Base-by-base conservation (phyloP, 2,113 vertebrate species). In the Aldabrachelys gigantea region DNA sequence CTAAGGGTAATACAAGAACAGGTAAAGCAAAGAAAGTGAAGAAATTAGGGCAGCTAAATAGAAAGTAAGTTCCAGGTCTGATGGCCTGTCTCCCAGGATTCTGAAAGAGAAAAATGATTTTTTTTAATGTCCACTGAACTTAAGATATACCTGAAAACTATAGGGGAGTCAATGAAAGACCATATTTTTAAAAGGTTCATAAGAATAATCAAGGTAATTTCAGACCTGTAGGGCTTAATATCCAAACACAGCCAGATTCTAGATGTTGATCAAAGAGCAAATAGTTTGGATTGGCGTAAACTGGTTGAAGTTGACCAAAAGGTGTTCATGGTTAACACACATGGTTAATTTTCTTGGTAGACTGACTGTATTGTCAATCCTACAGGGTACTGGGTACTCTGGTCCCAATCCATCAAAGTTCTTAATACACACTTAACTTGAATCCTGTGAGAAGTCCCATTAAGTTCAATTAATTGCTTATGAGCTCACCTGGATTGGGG, bases 21-120 rank as follows among this genome's bases (percentile, higher is more conserved):
- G 83, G 79, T 94, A 94, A 91, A 54, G 65, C 35, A 94, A 92
- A 82, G 47, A 88, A 86, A 76, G 84, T 82, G 41, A 89, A 41
- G 85, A 94, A 97, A 94, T 92, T 89, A 95, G 96, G 93, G 21
- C 95, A 96, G 50, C 81, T 92, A 44, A 94, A 82, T 76, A 82
- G 56, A 75, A 75, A 41, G 22, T 56, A 90, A 57, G 29, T 54
- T 91, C 50, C 44, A 54, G 31, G 44, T 89, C 78, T 89, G 57
- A 35, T 90, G 49, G n/a, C 62, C 83, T 91, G 49, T 86, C 95
- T 94, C 62, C 44, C 5, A 50, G 25, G 53, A 86, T 94, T 94
- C 84, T 86, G 56, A 57, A 91, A 88, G 35, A 82, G 4, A 12
- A 4, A 10, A 38, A 1, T 21, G 3, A 4, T 65, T 1, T 76